A percentile compares a stretch with the other conserved stretches of the same genome.
Conservation (phyloP, 1,140 invertebrate genomes). For the Spodoptera frugiperda region DNA sequence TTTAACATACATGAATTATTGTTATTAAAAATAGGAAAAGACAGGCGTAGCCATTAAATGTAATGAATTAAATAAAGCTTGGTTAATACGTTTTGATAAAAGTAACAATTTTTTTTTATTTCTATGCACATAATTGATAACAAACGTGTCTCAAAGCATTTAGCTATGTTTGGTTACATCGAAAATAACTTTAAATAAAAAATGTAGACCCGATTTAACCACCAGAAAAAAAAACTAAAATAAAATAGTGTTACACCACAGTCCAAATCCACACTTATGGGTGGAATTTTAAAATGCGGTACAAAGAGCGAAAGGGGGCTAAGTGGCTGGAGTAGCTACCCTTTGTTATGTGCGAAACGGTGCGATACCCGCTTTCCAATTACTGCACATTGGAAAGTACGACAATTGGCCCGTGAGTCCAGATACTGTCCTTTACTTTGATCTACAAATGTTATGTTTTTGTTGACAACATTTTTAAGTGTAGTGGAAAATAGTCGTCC, state of each 20-base stretch:
- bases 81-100: no score
- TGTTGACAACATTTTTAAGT: slow-evolving; percentile 38
- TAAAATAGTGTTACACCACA: slow-evolving; percentile 31
- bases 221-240: no score
- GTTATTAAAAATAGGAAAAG: not conserved
- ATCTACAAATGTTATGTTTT: slow-evolving; percentile 51
- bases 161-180: no score
- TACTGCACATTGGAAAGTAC: slow-evolving; percentile 61
- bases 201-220: no score
- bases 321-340: slow-evolving; percentile 66
- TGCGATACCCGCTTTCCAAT: slow-evolving; percentile 53
- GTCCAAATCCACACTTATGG: slow-evolving; percentile 47
- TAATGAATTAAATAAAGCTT: no score
- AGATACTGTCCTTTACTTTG: slow-evolving; percentile 66
- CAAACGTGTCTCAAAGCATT: no score
- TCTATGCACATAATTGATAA: no score
- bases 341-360: slow-evolving; percentile 66
- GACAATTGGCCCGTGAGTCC: slow-evolving; percentile 66
- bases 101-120: no score
- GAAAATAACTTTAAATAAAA: no score
- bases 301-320: slow-evolving; percentile 63
- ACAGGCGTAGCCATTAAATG: no score
- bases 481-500: slow-evolving; percentile 6
- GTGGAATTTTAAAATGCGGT: slow-evolving; percentile 64
- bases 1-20: not conserved